Evolutionary conservation across 2,888 invertebrate genomes (phyloP), one percentile per base, ranked within the genome.

Genomic region (Tricholauxania praeusta): DNA sequence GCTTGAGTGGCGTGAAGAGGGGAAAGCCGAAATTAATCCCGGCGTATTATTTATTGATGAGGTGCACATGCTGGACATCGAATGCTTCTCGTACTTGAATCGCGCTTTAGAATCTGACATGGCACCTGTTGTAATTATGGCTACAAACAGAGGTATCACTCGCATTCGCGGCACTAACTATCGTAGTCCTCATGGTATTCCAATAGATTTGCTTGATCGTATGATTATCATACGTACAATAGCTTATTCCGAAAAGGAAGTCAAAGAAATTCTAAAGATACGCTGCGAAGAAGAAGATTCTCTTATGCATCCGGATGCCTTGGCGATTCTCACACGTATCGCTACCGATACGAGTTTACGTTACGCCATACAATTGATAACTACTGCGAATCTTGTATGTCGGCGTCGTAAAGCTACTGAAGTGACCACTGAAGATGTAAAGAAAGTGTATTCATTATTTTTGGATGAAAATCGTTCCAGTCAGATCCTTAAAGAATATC

Each of bases 281-380:
- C 93, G 98, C 75, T 97, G 97, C 85, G 98, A 99, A 84, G 99
- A 99, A 83, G 99, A 99, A 84, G 98, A 99, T 86, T 98, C 98
- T 78, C 95, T 97, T 82, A 94, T 99, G 92, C 92, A 94, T 0
- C 92, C 92, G 3, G 97, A 97, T 85, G 99, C 98, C 0, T 84
- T 99, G 71, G 92, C 93, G 0, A 95, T 99, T 12, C 89, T 99
- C 53, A 97, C 98, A 0, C 91, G 96, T 70, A 96, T 99, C 59
- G 97, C 97, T 1, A 92, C 93, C 14, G 97, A 97, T 85, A 97
- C 98, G 0, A 97, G 97, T 0, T 89, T 99, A 15, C 92, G 99
- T 73, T 99, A 99, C 88, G 96, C 98, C 48, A 99, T 99, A 86
- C 99, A 99, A 84, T 91, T 99, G 49, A 99, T 99, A 80, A 97